phyloP scores from a whole-genome alignment of 1,140 invertebrate species.

The Zaprionus taronus region DNA sequence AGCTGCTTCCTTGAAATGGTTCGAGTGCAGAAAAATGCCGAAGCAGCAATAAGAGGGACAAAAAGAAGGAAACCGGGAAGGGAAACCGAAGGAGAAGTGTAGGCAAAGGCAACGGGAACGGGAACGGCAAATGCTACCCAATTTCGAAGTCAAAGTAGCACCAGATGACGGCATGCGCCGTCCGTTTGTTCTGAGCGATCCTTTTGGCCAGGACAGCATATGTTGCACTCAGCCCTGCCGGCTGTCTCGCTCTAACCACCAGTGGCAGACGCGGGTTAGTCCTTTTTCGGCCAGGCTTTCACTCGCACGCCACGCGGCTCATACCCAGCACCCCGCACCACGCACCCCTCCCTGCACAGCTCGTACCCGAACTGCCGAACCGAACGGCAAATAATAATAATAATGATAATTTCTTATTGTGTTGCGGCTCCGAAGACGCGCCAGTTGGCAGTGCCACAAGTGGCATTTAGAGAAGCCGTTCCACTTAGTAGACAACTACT shows the following conservation, averaged over 20 bases:
- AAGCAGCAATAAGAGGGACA: slow-evolving; percentile 64
- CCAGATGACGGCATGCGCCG: slow-evolving; percentile 83
- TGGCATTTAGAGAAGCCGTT: slow-evolving; percentile 23
- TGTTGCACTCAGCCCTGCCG: slow-evolving; percentile 57
- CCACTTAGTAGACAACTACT: slow-evolving; percentile 35
- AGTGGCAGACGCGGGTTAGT: slow-evolving; percentile 19
- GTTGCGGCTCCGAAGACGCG: slow-evolving; percentile 40
- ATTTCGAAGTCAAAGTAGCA: slow-evolving; percentile 83
- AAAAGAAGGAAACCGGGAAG: slow-evolving; percentile 18
- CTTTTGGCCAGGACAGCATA: slow-evolving; percentile 61
- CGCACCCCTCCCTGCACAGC: not conserved
- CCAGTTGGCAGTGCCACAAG: slow-evolving; percentile 57
- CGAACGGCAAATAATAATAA: slow-evolving; percentile 60
- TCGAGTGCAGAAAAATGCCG: slow-evolving; percentile 41
- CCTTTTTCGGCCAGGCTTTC: slow-evolving; percentile 71
- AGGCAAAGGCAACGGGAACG: slow-evolving; percentile 38
- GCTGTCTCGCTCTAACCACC: slow-evolving; percentile 42
- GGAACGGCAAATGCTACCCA: slow-evolving; percentile 62
- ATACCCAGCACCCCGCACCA: slow-evolving; percentile 28
- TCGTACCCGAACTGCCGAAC: slow-evolving; percentile 13
- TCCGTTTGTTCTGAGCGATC: slow-evolving; percentile 69
- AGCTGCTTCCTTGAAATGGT: slow-evolving; percentile 70
- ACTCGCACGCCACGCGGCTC: slow-evolving; percentile 75
- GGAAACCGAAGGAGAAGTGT: slow-evolving; percentile 46
- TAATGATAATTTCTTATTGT: slow-evolving; percentile 78